Evolutionary conservation across 2,888 invertebrate genomes (phyloP), one percentile per base, ranked within the genome.

Genomic region (Rhabditoides inermis): DNA sequence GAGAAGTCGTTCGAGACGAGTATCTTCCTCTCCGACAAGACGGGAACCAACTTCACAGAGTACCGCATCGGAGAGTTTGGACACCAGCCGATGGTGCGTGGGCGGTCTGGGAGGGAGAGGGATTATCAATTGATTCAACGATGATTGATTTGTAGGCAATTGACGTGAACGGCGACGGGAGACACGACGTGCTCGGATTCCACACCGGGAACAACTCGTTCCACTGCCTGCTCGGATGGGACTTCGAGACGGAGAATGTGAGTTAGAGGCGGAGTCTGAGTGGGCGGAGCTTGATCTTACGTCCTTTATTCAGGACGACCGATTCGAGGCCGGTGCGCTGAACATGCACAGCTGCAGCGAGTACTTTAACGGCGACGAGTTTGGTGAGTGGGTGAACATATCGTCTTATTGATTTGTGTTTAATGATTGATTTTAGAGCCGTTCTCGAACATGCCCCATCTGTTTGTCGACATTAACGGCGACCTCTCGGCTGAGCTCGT

Each of bases 101-200:
- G 35, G n/a, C 10, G 10, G 10, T 10, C n/a, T 25, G 22, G 18
- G n/a, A 22, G 23, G 18, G 23, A 42, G 23, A 42, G n/a, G 42
- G 42, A n/a, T n/a, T n/a, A n/a, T n/a, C n/a, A n/a, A n/a, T n/a
- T n/a, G n/a, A n/a, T n/a, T n/a, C n/a, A n/a, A n/a, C n/a, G n/a
- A n/a, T n/a, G 25, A 6, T 10, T 18, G n/a, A 12, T 28, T 44
- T 53, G 26, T 22, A 62, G 53, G 58, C 71, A 10, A 56, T 73
- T 35, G 73, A 73, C 50, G 61, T 73, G 2, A 60, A 66, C 15
- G 66, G 70, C 22, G 73, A 73, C 46, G 73, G 73, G 7, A 51
- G 55, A 20, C 62, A 69, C 30, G 73, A 73, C 49, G 50, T 74
- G 25, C 28, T 73, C 22, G 73, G 72, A n/a, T 70, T 73, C 54